phyloP scores from a whole-genome alignment of 2,113 vertebrate genomes.

The Balaenoptera acutorostrata region DNA sequence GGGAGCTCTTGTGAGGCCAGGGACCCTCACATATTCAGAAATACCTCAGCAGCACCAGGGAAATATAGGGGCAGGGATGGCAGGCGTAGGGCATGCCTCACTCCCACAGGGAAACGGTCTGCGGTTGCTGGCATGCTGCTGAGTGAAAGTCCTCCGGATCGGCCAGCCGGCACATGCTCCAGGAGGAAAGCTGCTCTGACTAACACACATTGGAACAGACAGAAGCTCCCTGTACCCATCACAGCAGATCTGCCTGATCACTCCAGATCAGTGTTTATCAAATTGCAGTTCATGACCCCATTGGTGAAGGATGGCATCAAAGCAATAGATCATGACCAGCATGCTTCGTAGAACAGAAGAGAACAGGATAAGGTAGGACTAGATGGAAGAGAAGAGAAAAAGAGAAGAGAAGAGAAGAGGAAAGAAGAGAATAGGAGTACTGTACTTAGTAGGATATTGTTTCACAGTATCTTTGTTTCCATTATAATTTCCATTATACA shows the following conservation, averaged over 20 bases:
- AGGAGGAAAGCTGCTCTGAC: not conserved
- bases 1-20: not conserved
- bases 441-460: not conserved
- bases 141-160: rapidly evolving
- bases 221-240: not conserved
- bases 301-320: not conserved
- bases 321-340: not conserved
- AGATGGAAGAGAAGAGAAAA: not conserved
- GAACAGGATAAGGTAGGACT: not conserved
- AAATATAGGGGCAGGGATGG: not conserved
- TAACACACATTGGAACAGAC: not conserved
- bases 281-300: not conserved
- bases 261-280: not conserved
- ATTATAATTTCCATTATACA: not conserved
- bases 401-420: rapidly evolving
- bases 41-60: not conserved
- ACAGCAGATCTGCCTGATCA: not conserved
- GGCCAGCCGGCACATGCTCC: not conserved
- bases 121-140: rapidly evolving
- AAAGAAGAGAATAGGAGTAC: rapidly evolving
- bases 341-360: not conserved
- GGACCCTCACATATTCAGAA: not conserved
- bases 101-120: rapidly evolving
- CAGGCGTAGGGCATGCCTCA: not conserved
- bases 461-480: not conserved